Evolutionary conservation across 2,797 vertebrate genomes (phyloP).

Genomic region (Fistularia commersonii): DNA sequence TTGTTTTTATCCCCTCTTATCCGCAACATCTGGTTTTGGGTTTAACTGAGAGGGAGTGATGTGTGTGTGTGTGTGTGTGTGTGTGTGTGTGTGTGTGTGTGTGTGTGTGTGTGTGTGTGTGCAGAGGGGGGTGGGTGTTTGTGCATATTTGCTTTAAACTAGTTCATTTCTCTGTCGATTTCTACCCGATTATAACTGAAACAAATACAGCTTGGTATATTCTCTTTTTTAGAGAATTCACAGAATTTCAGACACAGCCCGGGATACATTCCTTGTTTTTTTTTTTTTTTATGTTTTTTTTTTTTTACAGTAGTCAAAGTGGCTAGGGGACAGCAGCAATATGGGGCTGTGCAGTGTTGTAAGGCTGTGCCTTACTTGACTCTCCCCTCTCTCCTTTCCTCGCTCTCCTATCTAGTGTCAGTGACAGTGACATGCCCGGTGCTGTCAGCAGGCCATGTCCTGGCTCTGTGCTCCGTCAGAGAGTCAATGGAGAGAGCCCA

Average conservation of each 20-base stretch:
- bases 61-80: conserved; percentile 16
- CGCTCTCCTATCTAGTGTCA: conserved; percentile 62
- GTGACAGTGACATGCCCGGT: conserved; percentile 66
- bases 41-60: conserved; percentile 63
- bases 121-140: conserved; percentile 37
- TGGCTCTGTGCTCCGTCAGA: conserved; percentile 55
- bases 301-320: conserved; percentile 22
- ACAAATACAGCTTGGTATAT: conserved; percentile 44
- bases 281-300: not conserved
- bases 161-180: conserved; percentile 46
- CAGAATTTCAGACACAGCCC: conserved; percentile 28
- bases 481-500: conserved; percentile 63
- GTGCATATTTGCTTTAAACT: conserved; percentile 54
- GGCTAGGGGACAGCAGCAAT: conserved; percentile 14
- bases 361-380: conserved; percentile 35
- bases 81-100: conserved; percentile 32
- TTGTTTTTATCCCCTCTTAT: conserved; percentile 74
- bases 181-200: conserved; percentile 57
- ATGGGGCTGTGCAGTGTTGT: conserved; percentile 30
- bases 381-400: conserved; percentile 19
- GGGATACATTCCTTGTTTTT: no score
- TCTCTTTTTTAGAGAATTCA: conserved; percentile 34
- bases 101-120: conserved; percentile 12
- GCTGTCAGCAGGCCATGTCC: conserved; percentile 68
- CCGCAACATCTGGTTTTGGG: conserved; percentile 76